These are phyloP conservation scores for Melanotaenia trifasciata DNA, from an alignment of 2,797 vertebrate species.

Conservation along the genomic window DNA sequence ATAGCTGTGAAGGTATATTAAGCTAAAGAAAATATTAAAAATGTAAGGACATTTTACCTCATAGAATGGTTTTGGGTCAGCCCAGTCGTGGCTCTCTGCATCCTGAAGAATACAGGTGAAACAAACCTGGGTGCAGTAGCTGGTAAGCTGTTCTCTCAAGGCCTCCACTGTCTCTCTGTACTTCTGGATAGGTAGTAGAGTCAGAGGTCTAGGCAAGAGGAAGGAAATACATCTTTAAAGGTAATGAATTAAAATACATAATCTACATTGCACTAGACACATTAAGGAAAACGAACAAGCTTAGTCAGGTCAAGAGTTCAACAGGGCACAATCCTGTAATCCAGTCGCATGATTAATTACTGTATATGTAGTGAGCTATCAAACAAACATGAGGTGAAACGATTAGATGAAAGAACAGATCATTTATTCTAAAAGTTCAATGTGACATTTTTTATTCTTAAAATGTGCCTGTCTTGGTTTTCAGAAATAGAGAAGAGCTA, in stretches of 20 bases:
- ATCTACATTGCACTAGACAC: conserved; percentile 18
- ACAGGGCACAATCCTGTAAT: conserved; percentile 17
- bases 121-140: conserved; percentile 92
- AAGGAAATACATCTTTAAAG: conserved; percentile 40
- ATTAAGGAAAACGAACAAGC: neutral
- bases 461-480: neutral
- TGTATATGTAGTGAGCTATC: conserved; percentile 47
- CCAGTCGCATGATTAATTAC: conserved; percentile 36
- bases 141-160: conserved; percentile 88
- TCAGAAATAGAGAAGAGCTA: neutral
- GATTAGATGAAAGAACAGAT: conserved; percentile 19
- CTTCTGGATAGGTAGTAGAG: conserved; percentile 88
- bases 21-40: neutral
- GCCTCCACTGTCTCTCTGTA: conserved; percentile 87
- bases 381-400: conserved; percentile 43
- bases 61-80: conserved; percentile 93
- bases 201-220: conserved; percentile 83
- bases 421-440: conserved; percentile 58
- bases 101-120: conserved; percentile 93
- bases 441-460: conserved; percentile 51
- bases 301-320: conserved; percentile 24
- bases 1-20: neutral
- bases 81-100: conserved; percentile 94
- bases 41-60: conserved; percentile 84
- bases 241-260: conserved; percentile 7